These are phyloP conservation scores for Zaprionus kolodkinae DNA, from an alignment of 1,140 invertebrate genomes.

Conservation along the genomic window DNA sequence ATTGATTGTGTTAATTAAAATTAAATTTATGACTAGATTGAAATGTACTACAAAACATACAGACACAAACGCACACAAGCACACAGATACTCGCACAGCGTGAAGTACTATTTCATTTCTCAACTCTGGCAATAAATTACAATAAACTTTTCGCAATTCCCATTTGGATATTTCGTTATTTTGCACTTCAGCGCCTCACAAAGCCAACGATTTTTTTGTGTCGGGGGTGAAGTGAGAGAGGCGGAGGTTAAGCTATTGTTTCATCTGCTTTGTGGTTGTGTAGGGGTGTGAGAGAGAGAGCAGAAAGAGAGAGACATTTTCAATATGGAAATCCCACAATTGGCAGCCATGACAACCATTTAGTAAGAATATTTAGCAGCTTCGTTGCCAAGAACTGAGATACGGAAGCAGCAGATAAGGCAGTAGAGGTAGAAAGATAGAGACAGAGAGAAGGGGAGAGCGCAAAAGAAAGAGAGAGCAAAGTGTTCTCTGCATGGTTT, in stretches of 20 bases:
- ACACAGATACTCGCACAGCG: neutral
- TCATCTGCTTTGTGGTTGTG: slow-evolving; percentile 31
- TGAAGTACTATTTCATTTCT: slow-evolving; percentile 24
- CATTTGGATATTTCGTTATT: slow-evolving; percentile 47
- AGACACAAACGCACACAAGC: neutral
- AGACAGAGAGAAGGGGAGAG: neutral
- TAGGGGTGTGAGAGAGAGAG: neutral
- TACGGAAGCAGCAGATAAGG: neutral
- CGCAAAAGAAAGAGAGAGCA: neutral
- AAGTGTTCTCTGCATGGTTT: slow-evolving; percentile 1
- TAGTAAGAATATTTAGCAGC: slow-evolving; percentile 4
- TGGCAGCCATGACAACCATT: slow-evolving; percentile 36
- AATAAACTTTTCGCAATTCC: slow-evolving; percentile 55
- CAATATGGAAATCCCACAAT: slow-evolving; percentile 39
- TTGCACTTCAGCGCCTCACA: slow-evolving; percentile 55
- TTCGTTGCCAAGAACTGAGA: slow-evolving; percentile 26
- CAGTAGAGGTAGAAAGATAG: neutral
- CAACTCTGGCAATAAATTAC: slow-evolving; percentile 43
- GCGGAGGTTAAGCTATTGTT: slow-evolving; percentile 38
- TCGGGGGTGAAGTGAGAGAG: neutral
- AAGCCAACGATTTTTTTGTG: slow-evolving; percentile 24
- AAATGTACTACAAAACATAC: slow-evolving; percentile 27
- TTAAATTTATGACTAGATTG: slow-evolving; percentile 38
- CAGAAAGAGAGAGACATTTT: neutral
- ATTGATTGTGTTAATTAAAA: slow-evolving; percentile 50